Base-by-base conservation (phyloP, 2,113 vertebrate species). In the Camelus bactrianus region DNA sequence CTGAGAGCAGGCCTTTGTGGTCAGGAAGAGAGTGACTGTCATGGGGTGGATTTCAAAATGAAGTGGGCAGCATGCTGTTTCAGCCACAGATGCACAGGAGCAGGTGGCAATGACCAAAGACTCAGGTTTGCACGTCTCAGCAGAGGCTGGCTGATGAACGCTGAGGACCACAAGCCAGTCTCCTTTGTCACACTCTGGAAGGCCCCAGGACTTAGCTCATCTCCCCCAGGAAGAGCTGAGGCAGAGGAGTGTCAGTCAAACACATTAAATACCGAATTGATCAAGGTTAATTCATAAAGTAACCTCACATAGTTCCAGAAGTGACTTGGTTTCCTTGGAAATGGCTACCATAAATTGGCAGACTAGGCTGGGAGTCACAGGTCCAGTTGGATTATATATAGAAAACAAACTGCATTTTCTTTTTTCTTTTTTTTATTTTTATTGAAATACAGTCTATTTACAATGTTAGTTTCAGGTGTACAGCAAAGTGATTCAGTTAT, bases 81-180 rank as follows among this genome's bases (percentile, higher is more conserved):
- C 50, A 6, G 48, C 50, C 35, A 14, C 14, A 19, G 46, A 19
- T 7, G n/a, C 8, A 24, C 3, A 69, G 24, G 30, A 56, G 8
- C 38, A 38, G 26, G 17, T 0, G 13, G 42, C 32, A 73, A 22
- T 6, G 38, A 38, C 50, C 60, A 56, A 67, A 38, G 19, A 32
- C 35, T 3, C 2, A 58, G 22, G 13, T 0, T 32, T n/a, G 12
- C 8, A n/a, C 0, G 0, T 65, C 30, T 76, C 19, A 1, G 42
- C 42, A 8, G n/a, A 54, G 17, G 42, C 52, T 81, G 35, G n/a
- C 58, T 19, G 60, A 3, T 38, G 42, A 60, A 48, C n/a, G 15
- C 13, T 10, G 26, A 17, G 38, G 32, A 22, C 64, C 5, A 1
- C 0, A 0, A 28, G 1, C 16, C 28, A 2, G 0, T 42, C 64